These are phyloP conservation scores for Aplodontia rufa DNA, from an alignment of 2,113 vertebrate genomes.

Conservation along the genomic window DNA sequence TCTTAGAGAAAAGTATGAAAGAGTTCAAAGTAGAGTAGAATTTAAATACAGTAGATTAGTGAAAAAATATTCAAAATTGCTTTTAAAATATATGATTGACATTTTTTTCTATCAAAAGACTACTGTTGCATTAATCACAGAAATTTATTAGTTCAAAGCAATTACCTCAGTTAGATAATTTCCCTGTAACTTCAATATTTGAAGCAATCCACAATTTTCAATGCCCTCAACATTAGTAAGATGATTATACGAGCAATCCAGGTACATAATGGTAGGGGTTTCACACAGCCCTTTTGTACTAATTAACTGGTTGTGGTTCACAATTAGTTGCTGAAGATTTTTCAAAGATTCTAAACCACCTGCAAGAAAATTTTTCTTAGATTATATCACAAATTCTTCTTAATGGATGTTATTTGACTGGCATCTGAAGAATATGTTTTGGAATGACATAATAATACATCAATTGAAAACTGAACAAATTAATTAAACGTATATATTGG, in stretches of 20 bases:
- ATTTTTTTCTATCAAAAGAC: constrained; percentile 38
- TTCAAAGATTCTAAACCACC: constrained; percentile 90
- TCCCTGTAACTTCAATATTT: constrained; percentile 90
- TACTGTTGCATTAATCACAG: background rate
- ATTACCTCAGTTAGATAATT: constrained; percentile 94
- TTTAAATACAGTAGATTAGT: background rate
- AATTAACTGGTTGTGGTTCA: constrained; percentile 95
- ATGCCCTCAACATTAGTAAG: constrained; percentile 89
- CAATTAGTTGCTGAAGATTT: constrained; percentile 89
- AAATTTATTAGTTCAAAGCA: constrained; percentile 30
- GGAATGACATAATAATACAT: background rate
- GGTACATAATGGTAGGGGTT: constrained; percentile 86
- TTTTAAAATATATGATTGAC: background rate
- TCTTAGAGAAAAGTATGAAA: background rate
- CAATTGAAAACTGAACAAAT: constrained; percentile 7
- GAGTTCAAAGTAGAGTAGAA: background rate
- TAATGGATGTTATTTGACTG: background rate
- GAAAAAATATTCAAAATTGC: background rate
- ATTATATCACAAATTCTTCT: background rate
- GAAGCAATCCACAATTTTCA: constrained; percentile 92
- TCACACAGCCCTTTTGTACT: constrained; percentile 90
- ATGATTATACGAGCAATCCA: constrained; percentile 95
- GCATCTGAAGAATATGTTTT: background rate
- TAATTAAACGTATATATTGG: background rate
- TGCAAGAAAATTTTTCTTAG: constrained; percentile 78